Evolutionary conservation across 2,888 invertebrate species (phyloP).

Genomic region (Apoderus coryli): DNA sequence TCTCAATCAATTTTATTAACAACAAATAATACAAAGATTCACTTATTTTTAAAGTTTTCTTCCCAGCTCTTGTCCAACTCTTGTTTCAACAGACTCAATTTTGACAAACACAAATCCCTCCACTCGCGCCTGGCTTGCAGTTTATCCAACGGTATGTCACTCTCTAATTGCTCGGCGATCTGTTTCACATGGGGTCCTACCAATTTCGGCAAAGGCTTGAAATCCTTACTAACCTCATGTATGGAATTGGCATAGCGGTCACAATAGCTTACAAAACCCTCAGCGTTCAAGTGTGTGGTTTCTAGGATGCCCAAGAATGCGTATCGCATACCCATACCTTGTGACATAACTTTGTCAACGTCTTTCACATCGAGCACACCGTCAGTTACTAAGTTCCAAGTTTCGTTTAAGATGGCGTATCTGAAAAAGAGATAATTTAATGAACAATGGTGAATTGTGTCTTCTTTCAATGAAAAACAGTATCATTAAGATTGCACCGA

Average conservation of each 20-base stretch:
- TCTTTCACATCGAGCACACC: conserved; percentile 78
- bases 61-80: conserved; percentile 44
- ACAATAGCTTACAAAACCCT: conserved; percentile 57
- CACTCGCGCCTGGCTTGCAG: conserved; percentile 61
- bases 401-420: conserved; percentile 86
- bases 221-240: conserved; percentile 50
- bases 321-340: conserved; percentile 89
- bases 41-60: too few relatives aligned
- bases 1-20: too few relatives aligned
- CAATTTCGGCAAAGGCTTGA: conserved; percentile 62
- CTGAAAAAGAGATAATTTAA: conserved; percentile 31
- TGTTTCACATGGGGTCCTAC: conserved; percentile 48
- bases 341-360: conserved; percentile 84
- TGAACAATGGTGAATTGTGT: too few relatives aligned
- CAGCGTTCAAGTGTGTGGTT: conserved; percentile 88
- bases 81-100: conserved; percentile 64
- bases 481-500: too few relatives aligned
- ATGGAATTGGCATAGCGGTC: conserved; percentile 46
- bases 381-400: conserved; percentile 74
- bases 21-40: too few relatives aligned
- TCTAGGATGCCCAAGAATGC: conserved; percentile 91
- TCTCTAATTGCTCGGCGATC: conserved; percentile 58
- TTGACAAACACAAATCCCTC: conserved; percentile 71
- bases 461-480: too few relatives aligned
- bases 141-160: conserved; percentile 58